Base-by-base conservation (phyloP, 2,888 invertebrate genomes). In the Diarsia mendica region DNA sequence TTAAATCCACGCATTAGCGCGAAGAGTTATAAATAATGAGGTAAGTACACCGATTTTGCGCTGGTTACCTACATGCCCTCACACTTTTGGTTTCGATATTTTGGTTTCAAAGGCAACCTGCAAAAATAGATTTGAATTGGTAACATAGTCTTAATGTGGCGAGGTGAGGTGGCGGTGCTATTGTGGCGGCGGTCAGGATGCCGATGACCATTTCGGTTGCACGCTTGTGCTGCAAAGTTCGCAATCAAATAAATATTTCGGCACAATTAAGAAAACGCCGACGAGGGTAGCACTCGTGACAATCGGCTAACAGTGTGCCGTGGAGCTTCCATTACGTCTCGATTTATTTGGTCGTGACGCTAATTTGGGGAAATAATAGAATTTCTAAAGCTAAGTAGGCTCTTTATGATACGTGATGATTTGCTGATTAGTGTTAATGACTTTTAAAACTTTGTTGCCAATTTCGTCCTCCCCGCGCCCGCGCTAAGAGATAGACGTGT, bases 241-340 rank as follows among this genome's bases (percentile, higher is more conserved):
- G 95, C 96, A 96, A 96, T 96, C 96, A 96, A 96, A 96, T 96
- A 96, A 96, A 96, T 96, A 96, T 96, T 96, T 96, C 95, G 96
- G 96, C 96, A 96, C 96, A 96, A 96, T 96, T 96, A 96, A 96
- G 96, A 96, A 96, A 96, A 95, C 95, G 95, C 94, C 95, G 94
- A 92, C 94, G 95, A 94, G 95, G 94, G 95, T 95, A 95, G 95
- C 96, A 93, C 95, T 96, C 95, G 95, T 95, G 96, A 95, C 95
- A 95, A 93, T 92, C 93, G 92, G 91, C 90, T 90, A 90, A 94
- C 88, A 87, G 90, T 72, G 78, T 71, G 72, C 91, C 67, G 87
- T 95, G 90, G 96, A 96, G 95, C 84, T 79, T 90, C 89, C 80
- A 70, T 82, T 82, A 58, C 58, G 67, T 65, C 71, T 86, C 78